Evolutionary conservation across 2,888 invertebrate species (phyloP), one percentile per base, ranked within the genome.

Genomic region (Drosophila picticornis): DNA sequence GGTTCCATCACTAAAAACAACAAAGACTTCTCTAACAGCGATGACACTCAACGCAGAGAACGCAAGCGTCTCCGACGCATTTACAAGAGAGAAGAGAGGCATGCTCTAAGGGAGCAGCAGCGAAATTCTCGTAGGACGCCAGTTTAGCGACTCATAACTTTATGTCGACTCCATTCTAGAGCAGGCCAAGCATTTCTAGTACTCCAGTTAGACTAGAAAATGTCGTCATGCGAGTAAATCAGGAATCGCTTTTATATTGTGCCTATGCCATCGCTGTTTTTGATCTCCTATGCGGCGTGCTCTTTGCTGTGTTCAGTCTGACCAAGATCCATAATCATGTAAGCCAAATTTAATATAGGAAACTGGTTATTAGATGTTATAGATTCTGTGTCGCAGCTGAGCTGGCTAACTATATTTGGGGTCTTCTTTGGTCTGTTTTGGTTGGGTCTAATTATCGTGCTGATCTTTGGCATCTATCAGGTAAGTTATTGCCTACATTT

Each of bases 331-430:
- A 40, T 2, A n/a, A 19, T n/a, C 72, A 73, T 51, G 86, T 90
- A 77, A 90, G 72, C 16, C 7, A 32, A 7, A 4, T 13, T 34
- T 13, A 13, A 22, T 16, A 3, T 36, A 5, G 4, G 1, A 27
- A 22, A 22, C 13, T 43, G 4, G 16, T 27, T 31, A 19, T 38
- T 22, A 16, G 22, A 5, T 38, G 9, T 22, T 2, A 29, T 16
- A 31, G 2, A 13, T 36, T 27, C 6, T 29, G 7, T 29, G 22
- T 22, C n/a, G 10, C 60, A 90, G 86, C 22, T 87, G 4, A 86
- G 86, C 55, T 87, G 86, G 86, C 48, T 88, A 2, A 72, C 81
- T 16, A 81, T 88, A 19, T 90, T 90, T 34, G 62, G 70, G 1
- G 38, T 64, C 3, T 27, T 69, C 6, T 87, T 87, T 71, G 80